Base-by-base conservation (phyloP, 1,140 invertebrate species). In the Idris sp. region DNA sequence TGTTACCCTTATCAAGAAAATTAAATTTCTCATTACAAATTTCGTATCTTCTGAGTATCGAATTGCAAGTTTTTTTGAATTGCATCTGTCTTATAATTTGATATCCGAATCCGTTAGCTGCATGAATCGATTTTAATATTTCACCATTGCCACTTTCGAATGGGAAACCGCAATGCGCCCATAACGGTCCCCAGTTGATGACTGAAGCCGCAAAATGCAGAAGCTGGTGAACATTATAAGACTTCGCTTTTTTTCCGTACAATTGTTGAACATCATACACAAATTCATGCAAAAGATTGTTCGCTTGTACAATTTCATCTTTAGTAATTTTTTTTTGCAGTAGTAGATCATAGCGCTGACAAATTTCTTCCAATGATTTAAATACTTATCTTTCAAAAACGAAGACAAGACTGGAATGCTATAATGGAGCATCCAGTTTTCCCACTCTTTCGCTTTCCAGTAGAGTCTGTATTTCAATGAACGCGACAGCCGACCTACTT, bases 51-150 rank as follows among this genome's bases (percentile, higher is more conserved):
- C 46, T 7, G 11, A 54, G 22, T 10, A 54, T 41, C 2, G 15
- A n/a, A 5, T 41, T 49, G 38, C 26, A 58, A n/a, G 36, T 30
- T 16, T 46, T 48, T 30, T 46, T 38, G 14, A 54, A 44, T 31
- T 59, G 16, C 38, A 59, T 9, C 36, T 51, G 53, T 16, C 69
- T 58, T 31, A 40, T 15, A 10, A 73, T 64, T 46, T 73, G 69
- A 36, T 48, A 8, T n/a, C 41, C 15, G 7, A 72, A 44, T 31
- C 53, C 53, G 11, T 58, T 58, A 9, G 53, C 53, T 1, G 53
- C 53, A 18, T 71, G 46, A 1, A n/a, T n/a, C n/a, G n/a, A n/a
- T n/a, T n/a, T n/a, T n/a, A n/a, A n/a, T n/a, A n/a, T n/a, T n/a
- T n/a, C n/a, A n/a, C n/a, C n/a, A n/a, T n/a, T n/a, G n/a, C n/a